phyloP scores from a whole-genome alignment of 2,797 vertebrate genomes.

The Anisognathus igniventris region DNA sequence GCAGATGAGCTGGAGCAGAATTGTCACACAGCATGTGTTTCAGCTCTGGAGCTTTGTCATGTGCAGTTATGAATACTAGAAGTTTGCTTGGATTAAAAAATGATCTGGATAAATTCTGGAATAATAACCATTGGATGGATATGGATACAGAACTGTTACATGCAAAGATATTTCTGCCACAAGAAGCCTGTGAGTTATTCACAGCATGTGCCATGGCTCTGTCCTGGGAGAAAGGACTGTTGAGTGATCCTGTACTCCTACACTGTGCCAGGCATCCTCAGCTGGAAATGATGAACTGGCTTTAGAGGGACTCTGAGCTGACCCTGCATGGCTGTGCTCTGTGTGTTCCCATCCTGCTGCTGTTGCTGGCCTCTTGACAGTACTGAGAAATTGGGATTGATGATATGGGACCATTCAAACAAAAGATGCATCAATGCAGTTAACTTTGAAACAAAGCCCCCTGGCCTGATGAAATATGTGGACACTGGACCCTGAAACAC shows the following conservation, averaged over 20 bases:
- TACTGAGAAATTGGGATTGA: not conserved
- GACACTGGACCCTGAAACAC: not conserved
- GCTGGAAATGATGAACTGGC: not conserved
- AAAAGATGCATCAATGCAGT: not conserved
- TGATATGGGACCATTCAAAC: not conserved
- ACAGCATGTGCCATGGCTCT: not conserved
- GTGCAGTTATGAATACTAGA: not conserved
- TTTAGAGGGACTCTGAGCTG: not conserved
- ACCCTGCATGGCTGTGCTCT: not conserved
- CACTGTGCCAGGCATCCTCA: not conserved
- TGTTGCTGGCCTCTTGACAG: not conserved
- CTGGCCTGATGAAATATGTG: fast-evolving
- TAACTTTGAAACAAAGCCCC: not conserved
- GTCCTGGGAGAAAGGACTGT: not conserved
- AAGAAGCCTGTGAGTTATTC: not conserved
- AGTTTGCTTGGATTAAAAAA: not conserved
- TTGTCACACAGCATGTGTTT: not conserved
- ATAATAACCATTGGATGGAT: not conserved
- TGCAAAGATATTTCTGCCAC: not conserved
- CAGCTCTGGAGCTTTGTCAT: not conserved
- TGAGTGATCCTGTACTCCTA: not conserved
- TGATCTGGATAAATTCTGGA: not conserved
- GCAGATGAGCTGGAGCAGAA: not conserved
- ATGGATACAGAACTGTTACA: not conserved
- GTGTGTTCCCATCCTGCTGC: not conserved